Conservation (phyloP, 2,113 vertebrate species). For the Brachionichthys hirsutus region DNA sequence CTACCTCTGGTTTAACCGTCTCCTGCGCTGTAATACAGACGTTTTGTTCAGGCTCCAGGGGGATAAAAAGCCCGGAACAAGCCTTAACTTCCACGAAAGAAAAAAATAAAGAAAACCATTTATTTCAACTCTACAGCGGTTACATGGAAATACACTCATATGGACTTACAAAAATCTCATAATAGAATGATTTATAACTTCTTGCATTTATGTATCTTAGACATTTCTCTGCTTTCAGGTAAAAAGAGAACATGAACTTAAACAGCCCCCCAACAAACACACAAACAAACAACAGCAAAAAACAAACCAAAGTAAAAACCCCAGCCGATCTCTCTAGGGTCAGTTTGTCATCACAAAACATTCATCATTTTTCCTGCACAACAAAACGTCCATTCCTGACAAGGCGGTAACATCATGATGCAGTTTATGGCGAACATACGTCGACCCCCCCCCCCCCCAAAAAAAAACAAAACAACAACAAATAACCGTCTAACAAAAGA, state of each 20-base stretch:
- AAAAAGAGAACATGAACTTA: slow-evolving; percentile 67
- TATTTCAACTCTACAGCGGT: slow-evolving; percentile 77
- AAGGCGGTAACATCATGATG: slow-evolving; percentile 51
- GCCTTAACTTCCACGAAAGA: slow-evolving; percentile 57
- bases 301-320: slow-evolving; percentile 57
- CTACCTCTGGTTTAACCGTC: slow-evolving; percentile 43
- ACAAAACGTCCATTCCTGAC: slow-evolving; percentile 44
- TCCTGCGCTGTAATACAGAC: slow-evolving; percentile 31
- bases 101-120: slow-evolving; percentile 63
- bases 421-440: slow-evolving; percentile 45
- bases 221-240: slow-evolving; percentile 63
- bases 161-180: slow-evolving; percentile 75
- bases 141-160: slow-evolving; percentile 78
- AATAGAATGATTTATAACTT: slow-evolving; percentile 68
- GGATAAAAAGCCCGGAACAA: slow-evolving; percentile 39
- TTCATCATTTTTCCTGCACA: slow-evolving; percentile 57
- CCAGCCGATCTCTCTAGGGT: slow-evolving; percentile 50
- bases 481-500: slow-evolving; percentile 23
- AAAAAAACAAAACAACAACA: slow-evolving; percentile 20
- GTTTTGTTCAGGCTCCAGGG: slow-evolving; percentile 52
- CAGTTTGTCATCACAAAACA: slow-evolving; percentile 74
- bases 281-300: neutral
- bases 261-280: too few relatives aligned
- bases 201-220: slow-evolving; percentile 41
- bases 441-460: too few relatives aligned